These are phyloP conservation scores for Araneus ventricosus DNA, from an alignment of 1,140 invertebrate species.

Conservation along the genomic window DNA sequence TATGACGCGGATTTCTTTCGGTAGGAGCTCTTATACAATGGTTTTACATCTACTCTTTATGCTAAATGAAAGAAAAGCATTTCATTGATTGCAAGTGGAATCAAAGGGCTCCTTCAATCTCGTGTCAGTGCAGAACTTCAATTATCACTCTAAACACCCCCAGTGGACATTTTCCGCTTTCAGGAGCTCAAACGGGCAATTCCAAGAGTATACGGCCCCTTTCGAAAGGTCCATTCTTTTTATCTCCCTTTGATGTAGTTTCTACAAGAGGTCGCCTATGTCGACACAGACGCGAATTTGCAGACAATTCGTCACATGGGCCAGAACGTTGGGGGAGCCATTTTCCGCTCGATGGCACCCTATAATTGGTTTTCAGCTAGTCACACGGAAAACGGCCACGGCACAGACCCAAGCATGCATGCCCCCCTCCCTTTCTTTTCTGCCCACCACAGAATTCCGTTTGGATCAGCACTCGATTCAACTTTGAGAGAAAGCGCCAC, in stretches of 20 bases:
- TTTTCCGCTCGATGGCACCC: slow-evolving; percentile 69
- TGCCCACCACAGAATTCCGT: not conserved
- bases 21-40: no score
- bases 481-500: not conserved
- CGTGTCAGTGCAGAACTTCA: not conserved
- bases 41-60: no score
- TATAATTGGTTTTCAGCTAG: slow-evolving; percentile 73
- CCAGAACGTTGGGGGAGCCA: slow-evolving; percentile 52
- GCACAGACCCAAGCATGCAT: slow-evolving; percentile 23
- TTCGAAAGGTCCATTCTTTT: slow-evolving; percentile 52
- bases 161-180: not conserved
- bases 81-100: not conserved
- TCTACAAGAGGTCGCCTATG: slow-evolving; percentile 63
- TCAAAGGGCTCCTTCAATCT: not conserved
- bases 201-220: slow-evolving; percentile 12
- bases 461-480: slow-evolving; percentile 15
- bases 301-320: slow-evolving; percentile 72
- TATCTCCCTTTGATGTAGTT: slow-evolving; percentile 71
- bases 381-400: slow-evolving; percentile 63
- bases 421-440: not conserved
- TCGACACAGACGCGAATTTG: slow-evolving; percentile 73
- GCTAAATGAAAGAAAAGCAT: no score
- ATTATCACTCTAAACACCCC: not conserved
- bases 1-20: no score
- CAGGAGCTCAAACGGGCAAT: no score